phyloP scores from a whole-genome alignment of 2,888 invertebrate species.

The Nomada ruficornis region DNA sequence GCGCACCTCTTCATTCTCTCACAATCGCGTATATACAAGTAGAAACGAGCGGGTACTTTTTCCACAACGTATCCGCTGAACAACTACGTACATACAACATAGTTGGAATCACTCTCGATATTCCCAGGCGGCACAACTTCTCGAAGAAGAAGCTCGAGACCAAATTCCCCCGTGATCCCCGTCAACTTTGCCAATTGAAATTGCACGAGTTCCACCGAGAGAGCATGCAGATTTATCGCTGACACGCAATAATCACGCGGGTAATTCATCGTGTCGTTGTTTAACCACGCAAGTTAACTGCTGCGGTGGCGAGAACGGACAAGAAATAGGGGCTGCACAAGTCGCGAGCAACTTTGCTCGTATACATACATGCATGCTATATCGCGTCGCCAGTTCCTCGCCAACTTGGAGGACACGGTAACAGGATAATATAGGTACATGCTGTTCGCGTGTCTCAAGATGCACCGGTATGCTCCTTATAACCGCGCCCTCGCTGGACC shows the following conservation, averaged over 20 bases:
- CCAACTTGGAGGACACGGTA: conserved; percentile 64
- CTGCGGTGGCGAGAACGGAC: background rate
- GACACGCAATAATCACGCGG: conserved; percentile 41
- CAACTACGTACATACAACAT: no score
- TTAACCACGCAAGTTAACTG: conserved; percentile 27
- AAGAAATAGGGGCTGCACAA: conserved; percentile 32
- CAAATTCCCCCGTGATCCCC: conserved; percentile 25
- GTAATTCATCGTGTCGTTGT: conserved; percentile 62
- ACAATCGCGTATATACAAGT: background rate
- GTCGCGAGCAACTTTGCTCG: conserved; percentile 35
- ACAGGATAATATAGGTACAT: conserved; percentile 65
- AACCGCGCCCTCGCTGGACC: conserved; percentile 21
- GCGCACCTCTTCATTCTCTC: no score
- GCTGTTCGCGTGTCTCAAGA: conserved; percentile 52
- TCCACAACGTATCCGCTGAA: background rate
- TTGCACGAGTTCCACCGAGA: conserved; percentile 17
- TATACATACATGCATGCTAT: conserved; percentile 32
- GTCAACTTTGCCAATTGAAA: conserved; percentile 51
- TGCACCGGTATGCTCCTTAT: conserved; percentile 39
- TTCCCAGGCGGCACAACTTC: conserved; percentile 36
- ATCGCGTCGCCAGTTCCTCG: conserved; percentile 43
- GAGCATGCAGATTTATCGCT: conserved; percentile 9
- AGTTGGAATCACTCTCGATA: conserved; percentile 31
- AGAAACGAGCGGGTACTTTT: conserved; percentile 14
- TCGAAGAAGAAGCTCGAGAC: conserved; percentile 4